Base-by-base conservation (phyloP, 2,888 invertebrate species). In the Eristalinus sepulchralis region DNA sequence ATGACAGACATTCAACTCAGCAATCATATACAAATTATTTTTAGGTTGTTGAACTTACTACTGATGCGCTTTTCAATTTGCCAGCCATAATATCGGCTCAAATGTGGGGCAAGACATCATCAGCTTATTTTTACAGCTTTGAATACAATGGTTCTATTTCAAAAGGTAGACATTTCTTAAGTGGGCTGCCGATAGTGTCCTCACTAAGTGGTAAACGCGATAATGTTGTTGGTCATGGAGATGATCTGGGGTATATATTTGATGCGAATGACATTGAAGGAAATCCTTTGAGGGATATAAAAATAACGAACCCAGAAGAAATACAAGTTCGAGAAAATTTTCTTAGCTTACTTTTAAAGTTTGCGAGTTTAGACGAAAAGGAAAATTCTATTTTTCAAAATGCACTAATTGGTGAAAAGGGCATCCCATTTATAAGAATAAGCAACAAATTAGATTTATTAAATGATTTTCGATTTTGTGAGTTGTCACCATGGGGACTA, bases 61-160 rank as follows among this genome's bases (percentile, higher is more conserved):
- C 95, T 27, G 96, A 97, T 90, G 96, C 96, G 0, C 91, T 97
- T 20, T 97, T 96, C 90, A 96, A 96, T 90, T 94, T 96, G 70
- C 97, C 97, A 1, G 96, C 96, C 0, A 96, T 95, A 90, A 92
- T 96, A 66, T 95, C 95, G 5, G 95, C 95, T 0, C 93, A 95
- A 86, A 93, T 94, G n/a, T 97, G 97, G 97, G 94, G 95, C 82
- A 92, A 93, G 63, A 92, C 93, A 0, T 94, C 95, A 0, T 94
- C 95, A 0, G 94, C 96, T 0, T 96, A 94, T 90, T 93, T 97
- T 71, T 97, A 96, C 91, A 95, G 95, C 90, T 97, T 97, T 90
- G 96, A 97, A 88, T 95, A 96, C 89, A 92, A 93, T 9, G 95
- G 96, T 1, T 94, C 94, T 88, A 93, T 94, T 10, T 91, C 91